Evolutionary conservation across 1,140 invertebrate species (phyloP), one percentile per base, ranked within the genome.

Genomic region (Pectinophora gossypiella): DNA sequence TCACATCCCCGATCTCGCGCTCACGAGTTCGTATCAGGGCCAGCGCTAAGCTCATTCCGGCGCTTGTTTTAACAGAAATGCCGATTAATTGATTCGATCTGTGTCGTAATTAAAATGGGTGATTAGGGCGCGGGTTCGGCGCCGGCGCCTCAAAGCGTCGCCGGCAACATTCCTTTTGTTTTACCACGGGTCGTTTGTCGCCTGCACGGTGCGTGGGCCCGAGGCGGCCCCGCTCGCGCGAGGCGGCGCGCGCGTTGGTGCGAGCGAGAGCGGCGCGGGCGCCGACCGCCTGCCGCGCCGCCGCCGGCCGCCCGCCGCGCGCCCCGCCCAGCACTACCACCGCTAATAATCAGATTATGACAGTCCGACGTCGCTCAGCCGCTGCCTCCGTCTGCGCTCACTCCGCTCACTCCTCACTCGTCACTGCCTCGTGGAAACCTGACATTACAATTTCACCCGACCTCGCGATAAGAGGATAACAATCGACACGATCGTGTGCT

Each of bases 31-130:
- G 62, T 64, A 61, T 68, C 61, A 64, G 47, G 53, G 57, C 69
- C 50, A 65, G 53, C 54, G 51, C 54, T 61, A 72, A 60, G 64
- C 61, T 61, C 63, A 69, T 68, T 59, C 64, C 67, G 68, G 65
- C 71, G 79, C 77, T 83, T 78, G 72, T 81, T 80, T 80, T 77
- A 86, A 85, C 83, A 78, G 75, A 82, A 86, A 86, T 86, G 78
- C 76, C 83, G 79, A 86, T 86, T 85, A 86, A 86, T 86, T 86
- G 83, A 86, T 85, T 86, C 73, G 81, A 86, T 86, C 81, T 86
- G 81, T 86, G 81, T 80, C 73, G 83, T 86, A 86, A 86, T 86
- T 86, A 86, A 86, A 86, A 86, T 84, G 74, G 83, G 83, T 86
- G 83, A 84, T 86, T 83, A 86, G 80, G 72, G 77, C 73, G 76